These are phyloP conservation scores for Lasioglossum morio DNA, from an alignment of 2,888 invertebrate species.

Conservation along the genomic window DNA sequence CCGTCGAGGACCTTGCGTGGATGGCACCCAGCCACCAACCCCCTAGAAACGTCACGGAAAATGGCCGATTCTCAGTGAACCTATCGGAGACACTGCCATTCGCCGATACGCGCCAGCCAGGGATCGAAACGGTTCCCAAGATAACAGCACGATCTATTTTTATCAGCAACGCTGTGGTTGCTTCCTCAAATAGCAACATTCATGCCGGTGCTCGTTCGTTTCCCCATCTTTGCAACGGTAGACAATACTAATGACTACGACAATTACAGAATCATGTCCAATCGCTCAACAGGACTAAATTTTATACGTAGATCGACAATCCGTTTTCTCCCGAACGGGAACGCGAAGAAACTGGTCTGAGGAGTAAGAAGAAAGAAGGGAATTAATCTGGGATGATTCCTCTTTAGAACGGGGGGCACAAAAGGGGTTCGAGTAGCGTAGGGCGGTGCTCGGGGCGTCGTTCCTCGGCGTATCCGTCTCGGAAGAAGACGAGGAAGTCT, in stretches of 20 bases:
- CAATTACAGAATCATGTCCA: no score
- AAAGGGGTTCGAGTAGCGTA: constrained; percentile 14
- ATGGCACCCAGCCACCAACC: constrained; percentile 21
- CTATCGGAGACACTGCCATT: not conserved
- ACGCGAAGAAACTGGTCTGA: not conserved
- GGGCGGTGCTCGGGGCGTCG: constrained; percentile 23
- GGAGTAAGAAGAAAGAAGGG: not conserved
- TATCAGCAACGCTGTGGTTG: no score
- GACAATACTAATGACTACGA: no score
- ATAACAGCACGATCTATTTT: not conserved
- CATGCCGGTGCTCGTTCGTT: no score
- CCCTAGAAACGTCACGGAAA: constrained; percentile 46
- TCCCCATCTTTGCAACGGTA: no score
- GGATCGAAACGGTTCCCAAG: not conserved
- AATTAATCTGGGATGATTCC: constrained; percentile 31
- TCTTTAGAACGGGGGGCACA: not conserved
- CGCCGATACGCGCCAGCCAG: not conserved
- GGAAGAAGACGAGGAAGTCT: constrained; percentile 50
- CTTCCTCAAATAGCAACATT: no score
- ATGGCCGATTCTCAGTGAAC: constrained; percentile 57
- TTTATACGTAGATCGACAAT: not conserved
- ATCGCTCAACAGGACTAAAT: no score
- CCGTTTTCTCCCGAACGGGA: not conserved
- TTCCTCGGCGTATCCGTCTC: not conserved
- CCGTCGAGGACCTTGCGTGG: constrained; percentile 61